Percentiles rank a stretch among this genome's conserved stretches.
Conservation (phyloP, 2,113 vertebrate species). For the Ceyx cyanopectus region DNA sequence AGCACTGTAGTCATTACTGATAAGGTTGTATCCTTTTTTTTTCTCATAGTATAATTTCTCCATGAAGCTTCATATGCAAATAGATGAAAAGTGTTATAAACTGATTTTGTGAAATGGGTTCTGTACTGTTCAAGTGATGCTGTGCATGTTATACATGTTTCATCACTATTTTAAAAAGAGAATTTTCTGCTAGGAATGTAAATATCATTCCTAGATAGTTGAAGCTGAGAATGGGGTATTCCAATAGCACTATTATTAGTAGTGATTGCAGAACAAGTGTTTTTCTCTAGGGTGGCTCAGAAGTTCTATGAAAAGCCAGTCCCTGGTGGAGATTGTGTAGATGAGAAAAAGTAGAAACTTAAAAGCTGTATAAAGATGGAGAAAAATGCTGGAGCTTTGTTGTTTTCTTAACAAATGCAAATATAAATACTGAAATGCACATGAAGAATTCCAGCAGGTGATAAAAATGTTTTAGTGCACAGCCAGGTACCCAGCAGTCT, state of each 20-base stretch:
- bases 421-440: constrained; percentile 12
- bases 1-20: neutral
- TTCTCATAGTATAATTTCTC: neutral
- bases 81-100: neutral
- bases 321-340: neutral
- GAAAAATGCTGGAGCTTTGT: neutral
- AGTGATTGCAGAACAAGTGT: neutral
- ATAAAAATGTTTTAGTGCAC: neutral
- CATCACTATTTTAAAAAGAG: neutral
- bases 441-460: neutral
- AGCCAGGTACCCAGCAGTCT: neutral
- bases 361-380: neutral
- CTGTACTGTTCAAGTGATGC: neutral
- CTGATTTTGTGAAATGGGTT: neutral
- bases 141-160: neutral
- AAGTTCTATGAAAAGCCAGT: neutral
- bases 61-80: neutral
- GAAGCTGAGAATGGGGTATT: neutral
- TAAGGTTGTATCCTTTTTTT: neutral
- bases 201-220: neutral
- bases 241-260: neutral
- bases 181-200: neutral
- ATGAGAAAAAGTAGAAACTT: constrained; percentile 1
- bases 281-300: neutral
- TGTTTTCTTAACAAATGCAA: constrained; percentile 1